A percentile compares a stretch with the other conserved stretches of the same genome.
Conservation (phyloP, 1,140 invertebrate genomes). For the Parasteatoda tepidariorum region DNA sequence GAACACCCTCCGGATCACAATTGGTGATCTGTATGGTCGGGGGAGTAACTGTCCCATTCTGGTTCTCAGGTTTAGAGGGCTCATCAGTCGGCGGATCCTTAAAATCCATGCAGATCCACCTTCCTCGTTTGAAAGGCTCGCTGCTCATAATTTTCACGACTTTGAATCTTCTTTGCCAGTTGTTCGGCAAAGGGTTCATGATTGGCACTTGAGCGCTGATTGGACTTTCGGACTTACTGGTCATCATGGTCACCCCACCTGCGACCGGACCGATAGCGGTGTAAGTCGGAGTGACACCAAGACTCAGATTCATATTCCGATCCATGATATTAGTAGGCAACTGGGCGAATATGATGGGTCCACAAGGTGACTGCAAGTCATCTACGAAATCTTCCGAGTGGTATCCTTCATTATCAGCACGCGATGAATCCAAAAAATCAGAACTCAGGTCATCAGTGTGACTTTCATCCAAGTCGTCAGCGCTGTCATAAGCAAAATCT, state of each 20-base stretch:
- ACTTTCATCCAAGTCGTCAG: conserved; percentile 69
- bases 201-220: conserved; percentile 56
- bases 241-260: conserved; percentile 56
- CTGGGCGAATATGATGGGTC: conserved; percentile 41
- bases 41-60: conserved; percentile 12
- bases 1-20: conserved; percentile 6
- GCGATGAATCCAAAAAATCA: conserved; percentile 65
- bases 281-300: conserved; percentile 36
- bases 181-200: conserved; percentile 50
- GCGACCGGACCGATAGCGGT: conserved; percentile 42
- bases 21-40: conserved; percentile 52
- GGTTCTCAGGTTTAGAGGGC: background rate
- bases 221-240: conserved; percentile 47
- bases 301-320: conserved; percentile 40
- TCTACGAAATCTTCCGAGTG: conserved; percentile 39
- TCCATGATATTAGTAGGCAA: background rate
- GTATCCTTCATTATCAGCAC: conserved; percentile 38
- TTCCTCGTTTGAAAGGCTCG: conserved; percentile 92
- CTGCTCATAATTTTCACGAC: conserved; percentile 96
- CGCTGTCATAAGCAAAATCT: conserved; percentile 45
- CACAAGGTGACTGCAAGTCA: conserved; percentile 39
- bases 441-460: conserved; percentile 83
- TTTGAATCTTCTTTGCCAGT: conserved; percentile 78
- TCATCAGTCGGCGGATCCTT: conserved; percentile 70
- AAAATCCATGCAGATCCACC: conserved; percentile 97